These are phyloP conservation scores for Taenaris catops DNA, from an alignment of 2,888 invertebrate species.

Conservation along the genomic window DNA sequence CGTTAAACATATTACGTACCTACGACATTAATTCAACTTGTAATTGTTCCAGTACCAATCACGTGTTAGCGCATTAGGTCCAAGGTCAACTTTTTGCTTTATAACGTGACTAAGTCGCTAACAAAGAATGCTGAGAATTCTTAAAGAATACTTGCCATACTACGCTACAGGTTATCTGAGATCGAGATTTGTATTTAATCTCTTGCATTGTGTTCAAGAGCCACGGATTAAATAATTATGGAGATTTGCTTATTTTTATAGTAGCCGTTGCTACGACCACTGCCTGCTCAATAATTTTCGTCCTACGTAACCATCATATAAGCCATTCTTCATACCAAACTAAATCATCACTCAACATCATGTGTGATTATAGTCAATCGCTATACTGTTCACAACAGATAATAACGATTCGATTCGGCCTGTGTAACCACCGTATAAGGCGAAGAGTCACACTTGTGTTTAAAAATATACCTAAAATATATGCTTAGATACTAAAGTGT, in stretches of 20 bases:
- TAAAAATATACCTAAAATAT: too few relatives aligned
- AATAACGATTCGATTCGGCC: too few relatives aligned
- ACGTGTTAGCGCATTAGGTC: conserved; percentile 43
- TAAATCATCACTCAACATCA: too few relatives aligned
- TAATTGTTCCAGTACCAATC: conserved; percentile 28
- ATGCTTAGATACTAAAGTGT: not conserved
- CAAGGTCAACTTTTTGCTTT: conserved; percentile 65
- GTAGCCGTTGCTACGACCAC: too few relatives aligned
- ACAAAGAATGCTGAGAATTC: conserved; percentile 31
- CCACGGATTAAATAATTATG: not conserved
- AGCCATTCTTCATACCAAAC: too few relatives aligned
- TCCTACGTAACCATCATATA: too few relatives aligned
- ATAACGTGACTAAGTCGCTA: conserved; percentile 52
- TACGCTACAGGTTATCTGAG: conserved; percentile 5
- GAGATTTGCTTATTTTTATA: too few relatives aligned
- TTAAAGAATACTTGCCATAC: conserved; percentile 14
- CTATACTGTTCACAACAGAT: too few relatives aligned
- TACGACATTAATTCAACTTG: conserved; percentile 3
- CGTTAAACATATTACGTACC: conserved; percentile 1
- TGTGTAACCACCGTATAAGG: too few relatives aligned
- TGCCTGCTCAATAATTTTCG: too few relatives aligned
- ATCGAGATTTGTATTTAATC: conserved; percentile 9
- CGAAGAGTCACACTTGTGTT: too few relatives aligned
- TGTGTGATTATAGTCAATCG: too few relatives aligned
- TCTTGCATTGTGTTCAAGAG: conserved; percentile 4